Base-by-base conservation (phyloP, 2,888 invertebrate genomes). In the Scelioninae gen. 2 region DNA sequence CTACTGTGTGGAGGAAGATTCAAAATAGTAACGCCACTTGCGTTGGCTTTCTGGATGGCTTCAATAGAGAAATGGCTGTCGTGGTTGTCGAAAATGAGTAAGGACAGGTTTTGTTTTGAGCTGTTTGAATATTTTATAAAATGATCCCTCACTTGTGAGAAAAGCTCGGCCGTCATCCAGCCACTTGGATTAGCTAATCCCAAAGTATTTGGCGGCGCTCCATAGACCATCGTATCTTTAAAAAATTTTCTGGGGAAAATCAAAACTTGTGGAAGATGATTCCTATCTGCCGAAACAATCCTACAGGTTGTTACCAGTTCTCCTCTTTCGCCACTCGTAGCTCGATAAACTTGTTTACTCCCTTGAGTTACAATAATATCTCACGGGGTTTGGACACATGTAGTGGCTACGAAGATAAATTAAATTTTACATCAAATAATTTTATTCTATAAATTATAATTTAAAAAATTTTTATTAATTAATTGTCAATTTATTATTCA, bases 281-380 rank as follows among this genome's bases (percentile, higher is more conserved):
- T 50, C 18, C 50, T 18, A 15, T 33, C 10, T 13, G 50, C 50
- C 31, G 2, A 16, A 6, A 50, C 18, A n/a, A 18, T 18, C 7
- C 33, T 18, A 33, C 10, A 18, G 18, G 18, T 16, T 2, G 33
- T 50, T 9, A 50, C 50, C 18, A 50, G 15, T 50, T 31, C 15
- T 10, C 50, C 31, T 50, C 50, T 6, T 50, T 50, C 50, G 13
- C 33, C 50, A 10, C 33, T 33, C 3, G 50, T 50, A 10, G 7
- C 35, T 18, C 33, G 31, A 11, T 33, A 31, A 31, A 33, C 50
- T 50, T 50, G 35, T 50, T 35, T 31, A 18, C 10, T 19, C 16
- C 18, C 18, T 43, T 43, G 16, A 18, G 43, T 43, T 19, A 19
- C 43, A 6, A 50, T 5, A 35, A 50, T 19, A 15, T 15, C 33